Conservation (phyloP, 2,113 vertebrate species). For the Oxyruncus cristatus region DNA sequence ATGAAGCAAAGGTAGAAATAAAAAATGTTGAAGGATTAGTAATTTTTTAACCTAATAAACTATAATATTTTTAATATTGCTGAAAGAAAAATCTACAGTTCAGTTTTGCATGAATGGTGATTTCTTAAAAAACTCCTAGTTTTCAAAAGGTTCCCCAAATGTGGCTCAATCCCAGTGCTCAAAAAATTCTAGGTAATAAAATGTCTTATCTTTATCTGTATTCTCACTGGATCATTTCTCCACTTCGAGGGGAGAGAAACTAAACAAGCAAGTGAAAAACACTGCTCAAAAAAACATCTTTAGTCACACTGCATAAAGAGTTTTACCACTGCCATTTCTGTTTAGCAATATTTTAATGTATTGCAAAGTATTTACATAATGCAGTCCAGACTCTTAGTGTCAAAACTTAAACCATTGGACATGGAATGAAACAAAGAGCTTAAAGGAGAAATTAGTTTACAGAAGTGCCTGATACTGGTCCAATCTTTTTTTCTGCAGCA, state of each 20-base stretch:
- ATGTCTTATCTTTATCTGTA: background rate
- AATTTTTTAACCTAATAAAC: background rate
- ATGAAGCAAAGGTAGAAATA: background rate
- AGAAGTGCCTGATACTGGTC: background rate
- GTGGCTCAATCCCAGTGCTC: background rate
- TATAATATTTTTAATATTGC: background rate
- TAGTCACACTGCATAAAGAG: accelerated
- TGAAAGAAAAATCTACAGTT: background rate
- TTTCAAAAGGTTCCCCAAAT: background rate
- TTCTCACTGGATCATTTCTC: background rate
- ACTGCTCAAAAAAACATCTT: background rate
- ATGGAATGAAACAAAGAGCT: background rate
- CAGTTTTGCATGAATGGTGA: background rate
- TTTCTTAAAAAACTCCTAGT: background rate
- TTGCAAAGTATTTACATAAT: background rate
- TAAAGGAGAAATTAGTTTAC: background rate
- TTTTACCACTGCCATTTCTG: background rate
- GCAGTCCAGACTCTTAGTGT: background rate
- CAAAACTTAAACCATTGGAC: background rate
- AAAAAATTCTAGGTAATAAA: background rate
- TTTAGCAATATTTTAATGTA: background rate
- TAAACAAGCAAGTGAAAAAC: background rate
- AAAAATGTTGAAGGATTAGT: background rate
- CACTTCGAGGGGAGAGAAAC: background rate
- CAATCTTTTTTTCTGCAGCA: background rate